Percentiles rank a stretch among this genome's conserved stretches.
Conservation (phyloP, 2,888 invertebrate species). For the Asteroscopus sphinx region DNA sequence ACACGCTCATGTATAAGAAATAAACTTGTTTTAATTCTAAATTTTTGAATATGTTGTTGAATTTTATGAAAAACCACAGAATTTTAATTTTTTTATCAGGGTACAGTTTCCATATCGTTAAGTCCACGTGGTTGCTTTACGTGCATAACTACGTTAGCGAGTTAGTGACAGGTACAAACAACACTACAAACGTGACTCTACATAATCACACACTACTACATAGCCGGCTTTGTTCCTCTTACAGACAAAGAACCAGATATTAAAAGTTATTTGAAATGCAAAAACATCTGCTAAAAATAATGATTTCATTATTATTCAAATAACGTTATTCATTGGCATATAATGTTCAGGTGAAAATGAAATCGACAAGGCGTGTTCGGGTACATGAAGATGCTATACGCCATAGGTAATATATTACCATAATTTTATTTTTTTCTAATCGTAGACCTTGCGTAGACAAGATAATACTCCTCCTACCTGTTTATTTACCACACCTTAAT, state of each 20-base stretch:
- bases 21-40: conserved; percentile 1
- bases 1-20: conserved; percentile 28
- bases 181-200: conserved; percentile 38
- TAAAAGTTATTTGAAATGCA: conserved; percentile 16
- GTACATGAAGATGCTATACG: conserved; percentile 89
- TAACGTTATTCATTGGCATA: conserved; percentile 81
- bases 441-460: conserved; percentile 75
- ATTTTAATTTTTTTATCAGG: conserved; percentile 8
- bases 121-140: conserved; percentile 18
- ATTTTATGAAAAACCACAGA: neutral
- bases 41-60: neutral
- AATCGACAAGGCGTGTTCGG: conserved; percentile 88
- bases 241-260: conserved; percentile 12
- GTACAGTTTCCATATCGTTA: conserved; percentile 21
- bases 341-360: conserved; percentile 89
- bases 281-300: conserved; percentile 36
- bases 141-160: conserved; percentile 26
- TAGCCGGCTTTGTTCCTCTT: conserved; percentile 25
- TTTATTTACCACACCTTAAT: conserved; percentile 56
- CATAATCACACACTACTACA: conserved; percentile 36
- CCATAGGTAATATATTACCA: conserved; percentile 86
- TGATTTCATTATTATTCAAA: conserved; percentile 43
- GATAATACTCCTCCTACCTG: conserved; percentile 46
- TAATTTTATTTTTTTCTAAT: conserved; percentile 73
- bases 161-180: conserved; percentile 44